Base-by-base conservation (phyloP, 64 coral and sea anemone species). In the Montipora sp. region DNA sequence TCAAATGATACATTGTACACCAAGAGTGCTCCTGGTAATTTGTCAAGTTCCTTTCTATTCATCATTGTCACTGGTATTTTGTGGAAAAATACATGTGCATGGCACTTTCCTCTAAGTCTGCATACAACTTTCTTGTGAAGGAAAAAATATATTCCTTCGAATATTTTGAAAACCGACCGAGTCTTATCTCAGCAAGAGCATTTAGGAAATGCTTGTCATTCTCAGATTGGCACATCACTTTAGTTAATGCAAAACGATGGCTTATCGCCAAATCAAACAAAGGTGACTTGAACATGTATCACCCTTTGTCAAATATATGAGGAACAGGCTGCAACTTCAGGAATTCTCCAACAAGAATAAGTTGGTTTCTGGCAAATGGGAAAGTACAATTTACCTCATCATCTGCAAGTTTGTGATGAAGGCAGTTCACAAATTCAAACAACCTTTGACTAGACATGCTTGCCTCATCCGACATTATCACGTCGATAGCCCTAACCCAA, bases 341-440 rank as follows among this genome's bases (percentile, higher is more conserved):
- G 15, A 91, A 91, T 45, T 91, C 79, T 36, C 79, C 90, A 27
- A 91, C 90, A 8, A 91, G 51, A 16, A 81, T 83, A 53, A 91
- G 8, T 20, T 91, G 69, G 12, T 83, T 83, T 55, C 90, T 68
- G 0, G 65, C 79, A 44, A 91, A 91, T 14, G 20, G 55, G 8
- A 45, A 5, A 11, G 27, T 65, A 63, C 13, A 5, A 58, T 59
- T 22, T 89, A 36, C 74, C 6, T 22, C 57, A 46, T 77, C 74
- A 1, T 80, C 58, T 66, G 67, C 19, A 13, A 91, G 5, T 53
- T 73, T 13, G 16, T 83, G 90, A 27, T 91, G 79, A 0, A 91
- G 11, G 2, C 44, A 68, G 24, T 91, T 91, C 3, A 74, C 78
- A 16, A 91, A 48, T 16, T 83, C 47, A 24, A 91, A 91, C 79